Conservation (phyloP, 2,113 vertebrate species). For the Polyodon spathula region DNA sequence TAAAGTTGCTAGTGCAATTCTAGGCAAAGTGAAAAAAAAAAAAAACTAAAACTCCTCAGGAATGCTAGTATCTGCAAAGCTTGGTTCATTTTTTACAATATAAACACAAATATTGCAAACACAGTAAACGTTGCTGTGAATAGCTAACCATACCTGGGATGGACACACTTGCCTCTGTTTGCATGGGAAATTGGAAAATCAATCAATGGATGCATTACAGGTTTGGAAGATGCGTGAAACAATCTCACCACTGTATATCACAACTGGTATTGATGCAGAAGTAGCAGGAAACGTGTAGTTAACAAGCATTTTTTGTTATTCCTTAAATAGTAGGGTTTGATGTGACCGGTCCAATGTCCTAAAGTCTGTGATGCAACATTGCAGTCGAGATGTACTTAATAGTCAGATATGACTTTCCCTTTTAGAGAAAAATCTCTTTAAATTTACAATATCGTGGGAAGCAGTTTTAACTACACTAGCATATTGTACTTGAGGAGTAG, state of each 20-base stretch:
- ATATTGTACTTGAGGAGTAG: not conserved
- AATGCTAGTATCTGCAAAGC: no score
- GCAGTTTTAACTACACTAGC: not conserved
- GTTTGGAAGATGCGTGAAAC: not conserved
- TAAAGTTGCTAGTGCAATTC: no score
- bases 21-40: no score
- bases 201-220: no score
- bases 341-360: no score
- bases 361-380: not conserved
- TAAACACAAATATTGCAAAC: not conserved
- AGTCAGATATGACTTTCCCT: not conserved
- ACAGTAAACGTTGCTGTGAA: conserved; percentile 7
- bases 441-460: not conserved
- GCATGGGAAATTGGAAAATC: conserved; percentile 2
- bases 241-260: not conserved
- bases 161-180: conserved; percentile 32
- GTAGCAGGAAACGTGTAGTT: no score
- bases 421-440: not conserved
- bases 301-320: no score
- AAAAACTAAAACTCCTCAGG: no score
- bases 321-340: no score
- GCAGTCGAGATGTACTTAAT: not conserved
- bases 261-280: not conserved
- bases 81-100: not conserved
- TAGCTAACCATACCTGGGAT: conserved; percentile 48